These are phyloP conservation scores for Thaleichthys pacificus DNA, from an alignment of 2,797 vertebrate genomes.

Conservation along the genomic window DNA sequence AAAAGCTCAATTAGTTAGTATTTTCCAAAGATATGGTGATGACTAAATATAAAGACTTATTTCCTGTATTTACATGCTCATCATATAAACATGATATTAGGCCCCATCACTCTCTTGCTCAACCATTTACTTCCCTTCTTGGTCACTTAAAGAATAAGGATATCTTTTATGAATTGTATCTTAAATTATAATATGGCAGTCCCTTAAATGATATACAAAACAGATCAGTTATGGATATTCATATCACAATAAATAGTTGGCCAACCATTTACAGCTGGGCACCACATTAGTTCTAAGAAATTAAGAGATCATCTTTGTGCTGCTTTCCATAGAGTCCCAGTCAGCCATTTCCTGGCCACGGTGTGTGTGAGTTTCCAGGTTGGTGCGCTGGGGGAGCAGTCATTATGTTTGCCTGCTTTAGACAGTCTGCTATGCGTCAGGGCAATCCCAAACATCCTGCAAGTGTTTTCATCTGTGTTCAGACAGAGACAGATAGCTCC, in stretches of 20 bases:
- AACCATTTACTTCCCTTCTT: too few species aligned
- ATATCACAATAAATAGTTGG: too few species aligned
- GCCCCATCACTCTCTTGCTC: too few species aligned
- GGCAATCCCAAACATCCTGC: slow-evolving; percentile 12
- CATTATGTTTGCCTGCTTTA: slow-evolving; percentile 10
- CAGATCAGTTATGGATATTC: too few species aligned
- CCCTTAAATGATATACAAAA: too few species aligned
- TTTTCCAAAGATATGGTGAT: too few species aligned
- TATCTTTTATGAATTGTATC: not conserved
- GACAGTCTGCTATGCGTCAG: slow-evolving; percentile 14
- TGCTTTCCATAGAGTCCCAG: slow-evolving; percentile 2
- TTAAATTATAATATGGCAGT: not conserved
- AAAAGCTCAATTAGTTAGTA: too few species aligned
- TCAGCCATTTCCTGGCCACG: slow-evolving; percentile 12
- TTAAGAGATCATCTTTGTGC: not conserved
- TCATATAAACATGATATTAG: too few species aligned
- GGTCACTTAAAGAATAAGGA: not conserved
- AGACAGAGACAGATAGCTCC: slow-evolving; percentile 17
- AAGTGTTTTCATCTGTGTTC: slow-evolving; percentile 2
- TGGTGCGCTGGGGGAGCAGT: not conserved
- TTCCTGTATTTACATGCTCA: too few species aligned
- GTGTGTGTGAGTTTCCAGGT: slow-evolving; percentile 15
- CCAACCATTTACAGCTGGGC: not conserved
- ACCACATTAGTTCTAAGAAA: not conserved
- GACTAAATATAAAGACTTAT: too few species aligned